Conservation (phyloP, 2,797 vertebrate genomes). For the Sebastes variabilis region DNA sequence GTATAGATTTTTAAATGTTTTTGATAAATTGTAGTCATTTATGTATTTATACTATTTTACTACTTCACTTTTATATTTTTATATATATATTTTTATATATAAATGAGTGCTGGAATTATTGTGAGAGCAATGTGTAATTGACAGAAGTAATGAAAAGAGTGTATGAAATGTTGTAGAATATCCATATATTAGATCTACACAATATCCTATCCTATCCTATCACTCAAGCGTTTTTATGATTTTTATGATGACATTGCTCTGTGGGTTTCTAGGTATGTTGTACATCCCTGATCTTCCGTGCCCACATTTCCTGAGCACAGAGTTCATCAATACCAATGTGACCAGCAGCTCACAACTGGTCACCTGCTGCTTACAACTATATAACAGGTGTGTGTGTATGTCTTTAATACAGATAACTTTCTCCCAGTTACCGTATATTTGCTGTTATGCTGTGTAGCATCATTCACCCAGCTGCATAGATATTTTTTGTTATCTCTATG, state of each 20-base stretch:
- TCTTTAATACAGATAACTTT: neutral
- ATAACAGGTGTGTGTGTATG: conserved; percentile 52
- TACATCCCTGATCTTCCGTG: conserved; percentile 77
- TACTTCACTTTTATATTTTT: too few relatives aligned
- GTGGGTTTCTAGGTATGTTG: conserved; percentile 82
- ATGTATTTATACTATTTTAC: neutral
- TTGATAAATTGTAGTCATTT: neutral
- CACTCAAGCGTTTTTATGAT: neutral
- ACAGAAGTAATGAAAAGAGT: too few relatives aligned
- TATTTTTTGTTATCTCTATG: neutral
- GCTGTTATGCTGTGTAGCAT: neutral
- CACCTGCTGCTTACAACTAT: conserved; percentile 81
- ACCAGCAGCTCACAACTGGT: conserved; percentile 69
- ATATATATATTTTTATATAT: too few relatives aligned
- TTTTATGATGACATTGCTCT: neutral
- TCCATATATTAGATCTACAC: neutral
- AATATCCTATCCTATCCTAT: neutral
- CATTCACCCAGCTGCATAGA: neutral
- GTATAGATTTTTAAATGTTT: neutral
- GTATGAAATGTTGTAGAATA: neutral
- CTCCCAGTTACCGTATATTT: neutral
- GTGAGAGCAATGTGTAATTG: too few relatives aligned
- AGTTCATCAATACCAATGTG: conserved; percentile 60
- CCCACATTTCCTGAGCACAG: conserved; percentile 65
- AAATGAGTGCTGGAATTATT: too few relatives aligned